phyloP scores from a whole-genome alignment of 2,888 invertebrate genomes.

The Trachelus iudaicus region DNA sequence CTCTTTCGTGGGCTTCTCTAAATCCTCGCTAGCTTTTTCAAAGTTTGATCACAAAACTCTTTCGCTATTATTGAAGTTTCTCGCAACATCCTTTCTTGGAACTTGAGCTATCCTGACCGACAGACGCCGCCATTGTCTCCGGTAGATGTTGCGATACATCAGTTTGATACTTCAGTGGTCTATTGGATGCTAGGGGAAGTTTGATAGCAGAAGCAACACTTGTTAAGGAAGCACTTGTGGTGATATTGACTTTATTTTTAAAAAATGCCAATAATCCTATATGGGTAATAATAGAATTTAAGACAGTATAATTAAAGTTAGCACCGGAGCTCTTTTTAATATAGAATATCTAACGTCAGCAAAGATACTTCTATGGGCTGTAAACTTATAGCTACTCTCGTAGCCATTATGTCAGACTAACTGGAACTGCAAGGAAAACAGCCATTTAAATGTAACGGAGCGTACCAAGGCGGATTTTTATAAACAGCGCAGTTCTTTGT shows the following conservation, averaged over 20 bases:
- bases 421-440: background rate
- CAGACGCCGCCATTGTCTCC: background rate
- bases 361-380: background rate
- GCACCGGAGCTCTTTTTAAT: background rate
- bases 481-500: background rate
- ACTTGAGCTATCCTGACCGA: background rate
- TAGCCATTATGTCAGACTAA: background rate
- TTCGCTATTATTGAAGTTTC: background rate
- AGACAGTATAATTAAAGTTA: background rate
- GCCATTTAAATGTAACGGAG: background rate
- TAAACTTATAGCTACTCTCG: background rate
- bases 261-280: background rate
- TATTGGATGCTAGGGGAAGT: background rate
- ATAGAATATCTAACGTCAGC: too few species aligned
- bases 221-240: background rate
- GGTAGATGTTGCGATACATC: background rate
- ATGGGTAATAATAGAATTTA: background rate
- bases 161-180: background rate
- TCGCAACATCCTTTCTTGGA: background rate
- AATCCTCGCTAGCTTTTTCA: background rate
- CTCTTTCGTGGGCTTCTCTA: background rate
- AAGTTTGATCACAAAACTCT: background rate
- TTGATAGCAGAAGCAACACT: background rate
- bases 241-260: background rate
- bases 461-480: background rate